Conservation (phyloP, 2,888 invertebrate genomes). For the Choreutis nemorana region DNA sequence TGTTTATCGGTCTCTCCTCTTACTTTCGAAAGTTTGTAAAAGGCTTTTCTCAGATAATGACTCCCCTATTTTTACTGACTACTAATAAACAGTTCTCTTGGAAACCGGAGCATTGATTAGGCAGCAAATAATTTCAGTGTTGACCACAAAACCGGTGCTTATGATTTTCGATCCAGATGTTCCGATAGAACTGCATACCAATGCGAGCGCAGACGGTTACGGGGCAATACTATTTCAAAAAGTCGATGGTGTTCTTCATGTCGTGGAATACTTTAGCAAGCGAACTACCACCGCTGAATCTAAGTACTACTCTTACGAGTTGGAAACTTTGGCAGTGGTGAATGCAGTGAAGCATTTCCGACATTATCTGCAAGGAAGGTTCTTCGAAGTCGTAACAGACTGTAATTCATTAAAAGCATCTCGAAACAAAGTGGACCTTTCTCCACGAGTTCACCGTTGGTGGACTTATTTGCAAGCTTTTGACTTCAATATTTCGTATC, state of each 20-base stretch:
- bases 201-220: conserved; percentile 1
- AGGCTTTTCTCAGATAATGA: too few species aligned
- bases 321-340: conserved; percentile 11
- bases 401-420: conserved; percentile 5
- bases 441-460: conserved; percentile 7
- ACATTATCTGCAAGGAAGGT: conserved; percentile 3
- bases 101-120: too few species aligned
- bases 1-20: neutral
- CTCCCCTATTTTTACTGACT: too few species aligned
- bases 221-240: conserved; percentile 1
- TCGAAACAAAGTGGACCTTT: conserved; percentile 2
- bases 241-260: conserved; percentile 1
- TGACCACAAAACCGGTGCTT: too few species aligned
- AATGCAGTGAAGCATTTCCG: conserved; percentile 5
- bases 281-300: conserved; percentile 1
- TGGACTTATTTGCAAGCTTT: conserved; percentile 8
- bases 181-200: too few species aligned
- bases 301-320: conserved; percentile 10
- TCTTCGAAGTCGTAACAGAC: conserved; percentile 3
- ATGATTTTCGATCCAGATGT: too few species aligned
- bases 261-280: conserved; percentile 1
- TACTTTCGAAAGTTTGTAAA: too few species aligned
- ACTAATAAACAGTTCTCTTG: too few species aligned
- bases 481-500: conserved; percentile 8
- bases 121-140: too few species aligned